phyloP scores from a whole-genome alignment of 2,888 invertebrate species.

The Cephonodes hylas region DNA sequence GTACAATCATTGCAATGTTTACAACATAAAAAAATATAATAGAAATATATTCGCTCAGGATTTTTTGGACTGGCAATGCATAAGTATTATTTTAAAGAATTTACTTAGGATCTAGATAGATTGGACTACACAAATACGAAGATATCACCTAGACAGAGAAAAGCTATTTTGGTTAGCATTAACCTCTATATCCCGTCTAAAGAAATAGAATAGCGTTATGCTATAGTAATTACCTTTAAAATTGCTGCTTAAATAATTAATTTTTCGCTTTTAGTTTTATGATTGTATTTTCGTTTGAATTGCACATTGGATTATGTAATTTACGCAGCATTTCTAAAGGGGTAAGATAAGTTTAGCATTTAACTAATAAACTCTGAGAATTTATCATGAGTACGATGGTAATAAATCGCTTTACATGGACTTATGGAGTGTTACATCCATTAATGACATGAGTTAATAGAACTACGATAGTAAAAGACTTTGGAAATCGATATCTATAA shows the following conservation, averaged over 20 bases:
- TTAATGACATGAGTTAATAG: conserved; percentile 14
- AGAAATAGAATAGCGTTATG: neutral
- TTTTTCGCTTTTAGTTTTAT: too few relatives aligned
- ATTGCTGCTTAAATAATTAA: neutral
- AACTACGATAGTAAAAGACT: conserved; percentile 25
- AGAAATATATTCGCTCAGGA: neutral
- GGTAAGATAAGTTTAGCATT: neutral
- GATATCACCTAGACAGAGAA: conserved; percentile 3
- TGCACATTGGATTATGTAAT: too few relatives aligned
- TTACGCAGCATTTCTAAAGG: neutral
- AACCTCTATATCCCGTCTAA: conserved; percentile 1
- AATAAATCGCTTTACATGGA: neutral
- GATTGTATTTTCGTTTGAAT: too few relatives aligned
- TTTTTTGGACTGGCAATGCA: conserved; percentile 3
- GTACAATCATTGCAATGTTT: neutral
- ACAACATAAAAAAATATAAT: neutral
- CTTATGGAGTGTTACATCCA: neutral
- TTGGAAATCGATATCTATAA: conserved; percentile 23
- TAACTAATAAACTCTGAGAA: conserved; percentile 5
- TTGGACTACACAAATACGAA: conserved; percentile 6
- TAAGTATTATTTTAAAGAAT: neutral
- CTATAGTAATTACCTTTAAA: conserved; percentile 3
- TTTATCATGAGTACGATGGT: neutral
- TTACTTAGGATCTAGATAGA: conserved; percentile 1
- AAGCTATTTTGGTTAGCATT: neutral